These are phyloP conservation scores for Lagopus leucura DNA, from an alignment of 2,113 vertebrate genomes.

Conservation along the genomic window DNA sequence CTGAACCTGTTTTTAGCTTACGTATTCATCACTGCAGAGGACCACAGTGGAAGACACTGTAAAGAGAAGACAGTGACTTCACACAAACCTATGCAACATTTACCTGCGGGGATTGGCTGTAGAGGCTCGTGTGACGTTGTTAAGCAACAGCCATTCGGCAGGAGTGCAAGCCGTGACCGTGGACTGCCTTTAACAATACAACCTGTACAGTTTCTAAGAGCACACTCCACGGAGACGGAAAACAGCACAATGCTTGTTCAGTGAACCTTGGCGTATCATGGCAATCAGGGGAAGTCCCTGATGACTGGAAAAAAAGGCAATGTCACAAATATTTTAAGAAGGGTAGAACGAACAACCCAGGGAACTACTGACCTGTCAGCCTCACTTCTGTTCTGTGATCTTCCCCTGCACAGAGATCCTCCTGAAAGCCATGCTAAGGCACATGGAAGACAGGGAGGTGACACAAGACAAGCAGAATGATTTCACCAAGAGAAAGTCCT, in stretches of 20 bases:
- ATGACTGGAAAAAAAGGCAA: too few relatives aligned
- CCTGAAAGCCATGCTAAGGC: too few relatives aligned
- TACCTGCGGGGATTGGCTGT: neutral
- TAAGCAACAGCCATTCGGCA: neutral
- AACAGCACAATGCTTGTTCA: neutral
- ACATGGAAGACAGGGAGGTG: too few relatives aligned
- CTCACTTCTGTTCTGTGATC: too few relatives aligned
- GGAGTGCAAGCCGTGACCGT: neutral
- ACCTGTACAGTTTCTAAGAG: neutral
- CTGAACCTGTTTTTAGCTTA: neutral
- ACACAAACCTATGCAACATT: neutral
- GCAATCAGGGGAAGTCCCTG: too few relatives aligned
- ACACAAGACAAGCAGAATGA: too few relatives aligned
- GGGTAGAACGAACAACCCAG: too few relatives aligned
- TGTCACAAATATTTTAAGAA: too few relatives aligned
- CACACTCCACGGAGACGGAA: neutral
- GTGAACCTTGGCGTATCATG: neutral
- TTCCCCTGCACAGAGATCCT: too few relatives aligned
- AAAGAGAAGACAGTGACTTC: neutral
- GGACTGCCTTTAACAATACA: neutral
- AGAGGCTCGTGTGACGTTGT: neutral
- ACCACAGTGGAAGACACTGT: neutral
- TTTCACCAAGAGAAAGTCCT: too few relatives aligned
- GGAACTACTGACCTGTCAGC: too few relatives aligned
- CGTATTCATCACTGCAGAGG: neutral